phyloP scores from a whole-genome alignment of 1,140 invertebrate genomes.

The Sipha flava region DNA sequence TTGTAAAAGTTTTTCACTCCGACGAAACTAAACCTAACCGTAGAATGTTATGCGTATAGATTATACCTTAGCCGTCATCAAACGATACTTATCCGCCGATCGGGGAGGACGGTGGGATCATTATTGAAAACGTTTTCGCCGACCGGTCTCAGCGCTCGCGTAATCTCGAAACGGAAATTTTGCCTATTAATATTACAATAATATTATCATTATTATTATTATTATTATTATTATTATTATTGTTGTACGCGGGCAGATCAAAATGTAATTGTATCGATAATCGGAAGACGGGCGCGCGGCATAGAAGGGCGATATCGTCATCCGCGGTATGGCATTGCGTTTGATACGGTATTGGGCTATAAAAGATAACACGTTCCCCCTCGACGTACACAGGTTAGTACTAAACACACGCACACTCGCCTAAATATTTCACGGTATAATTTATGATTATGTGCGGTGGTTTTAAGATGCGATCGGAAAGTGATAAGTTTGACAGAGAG shows the following conservation, averaged over 20 bases:
- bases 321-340: background rate
- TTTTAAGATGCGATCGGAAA: constrained; percentile 27
- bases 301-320: background rate
- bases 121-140: background rate
- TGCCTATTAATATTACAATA: background rate
- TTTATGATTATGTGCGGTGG: constrained; percentile 11
- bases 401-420: background rate
- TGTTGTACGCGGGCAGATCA: no score
- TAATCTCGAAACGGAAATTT: background rate
- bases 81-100: no score
- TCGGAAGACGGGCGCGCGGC: background rate
- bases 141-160: background rate
- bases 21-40: no score
- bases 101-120: background rate
- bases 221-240: no score
- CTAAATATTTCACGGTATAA: constrained; percentile 19
- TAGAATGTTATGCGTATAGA: no score
- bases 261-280: constrained; percentile 4
- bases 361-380: constrained; percentile 16
- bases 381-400: background rate
- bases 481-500: constrained; percentile 8
- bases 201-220: no score
- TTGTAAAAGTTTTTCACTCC: no score
- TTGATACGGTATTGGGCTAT: background rate
- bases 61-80: no score